Percentiles rank a stretch among this genome's conserved stretches.
Evolutionary conservation across 2,113 vertebrate species (phyloP).

Genomic region (Odontophorus gujanensis): DNA sequence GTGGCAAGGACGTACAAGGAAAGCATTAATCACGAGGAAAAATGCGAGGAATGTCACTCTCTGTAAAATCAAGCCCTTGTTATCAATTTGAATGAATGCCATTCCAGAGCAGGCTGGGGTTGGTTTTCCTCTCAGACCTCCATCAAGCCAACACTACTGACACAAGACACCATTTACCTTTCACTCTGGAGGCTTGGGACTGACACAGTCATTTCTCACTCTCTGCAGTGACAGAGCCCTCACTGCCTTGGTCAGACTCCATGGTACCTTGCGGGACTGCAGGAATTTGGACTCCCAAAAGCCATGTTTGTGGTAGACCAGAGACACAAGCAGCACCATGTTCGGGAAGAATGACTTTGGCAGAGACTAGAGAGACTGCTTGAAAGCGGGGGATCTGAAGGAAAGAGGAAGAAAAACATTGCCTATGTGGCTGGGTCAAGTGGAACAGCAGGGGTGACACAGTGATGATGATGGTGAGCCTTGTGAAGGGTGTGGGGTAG

Average conservation of each 20-base stretch:
- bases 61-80: constrained; percentile 41
- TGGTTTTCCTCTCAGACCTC: neutral
- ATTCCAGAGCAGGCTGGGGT: neutral
- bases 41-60: constrained; percentile 53
- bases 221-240: neutral
- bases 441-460: neutral
- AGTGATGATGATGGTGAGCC: accelerated
- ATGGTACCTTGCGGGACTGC: neutral
- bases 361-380: neutral
- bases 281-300: neutral
- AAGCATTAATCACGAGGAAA: constrained; percentile 8
- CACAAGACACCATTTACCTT: neutral
- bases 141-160: neutral
- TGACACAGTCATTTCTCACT: accelerated
- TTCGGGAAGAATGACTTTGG: too few species aligned
- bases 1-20: neutral
- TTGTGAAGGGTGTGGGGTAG: too few species aligned
- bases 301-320: accelerated
- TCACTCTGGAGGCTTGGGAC: neutral
- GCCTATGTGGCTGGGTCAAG: accelerated
- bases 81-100: neutral
- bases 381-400: neutral
- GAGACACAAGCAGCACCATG: accelerated
- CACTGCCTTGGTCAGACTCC: neutral
- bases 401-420: accelerated